Percentiles rank a stretch among this genome's conserved stretches.
Conservation (phyloP, 2,113 vertebrate genomes). For the Oxyura jamaicensis region DNA sequence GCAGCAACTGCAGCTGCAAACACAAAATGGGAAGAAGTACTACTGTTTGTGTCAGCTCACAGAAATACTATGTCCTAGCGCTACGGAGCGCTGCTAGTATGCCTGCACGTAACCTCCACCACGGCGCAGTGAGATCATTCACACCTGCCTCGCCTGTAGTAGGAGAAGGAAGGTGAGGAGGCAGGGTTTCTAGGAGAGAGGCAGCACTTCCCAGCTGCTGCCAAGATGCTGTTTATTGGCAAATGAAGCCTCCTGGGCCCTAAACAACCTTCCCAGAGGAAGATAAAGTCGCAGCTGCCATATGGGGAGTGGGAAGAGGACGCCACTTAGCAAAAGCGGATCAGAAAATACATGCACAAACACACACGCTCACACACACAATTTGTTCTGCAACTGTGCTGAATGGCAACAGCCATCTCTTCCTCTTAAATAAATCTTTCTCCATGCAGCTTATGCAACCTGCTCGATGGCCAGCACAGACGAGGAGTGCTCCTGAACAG, state of each 20-base stretch:
- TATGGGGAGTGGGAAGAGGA: conserved; percentile 82
- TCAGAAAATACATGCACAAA: conserved; percentile 78
- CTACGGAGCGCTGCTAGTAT: conserved; percentile 38
- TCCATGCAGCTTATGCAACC: conserved; percentile 18
- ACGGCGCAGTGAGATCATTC: conserved; percentile 65
- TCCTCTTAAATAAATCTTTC: background rate
- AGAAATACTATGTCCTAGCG: conserved; percentile 44
- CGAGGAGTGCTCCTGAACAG: background rate
- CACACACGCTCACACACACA: conserved; percentile 66
- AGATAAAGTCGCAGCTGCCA: conserved; percentile 70
- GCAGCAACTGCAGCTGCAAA: background rate
- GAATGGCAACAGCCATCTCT: conserved; percentile 36
- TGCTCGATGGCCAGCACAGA: background rate
- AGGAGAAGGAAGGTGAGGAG: conserved; percentile 59
- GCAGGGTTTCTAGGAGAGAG: conserved; percentile 44
- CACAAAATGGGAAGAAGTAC: background rate
- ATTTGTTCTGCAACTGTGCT: conserved; percentile 37
- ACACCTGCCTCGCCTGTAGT: conserved; percentile 57
- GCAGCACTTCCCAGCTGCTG: conserved; percentile 74
- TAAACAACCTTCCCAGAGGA: conserved; percentile 74
- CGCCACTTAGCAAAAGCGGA: conserved; percentile 73
- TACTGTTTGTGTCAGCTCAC: background rate
- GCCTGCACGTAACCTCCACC: conserved; percentile 22
- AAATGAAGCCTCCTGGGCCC: conserved; percentile 74
- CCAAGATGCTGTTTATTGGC: conserved; percentile 75